Evolutionary conservation across 1,140 invertebrate species (phyloP).

Genomic region (Trigoniulus corallinus): DNA sequence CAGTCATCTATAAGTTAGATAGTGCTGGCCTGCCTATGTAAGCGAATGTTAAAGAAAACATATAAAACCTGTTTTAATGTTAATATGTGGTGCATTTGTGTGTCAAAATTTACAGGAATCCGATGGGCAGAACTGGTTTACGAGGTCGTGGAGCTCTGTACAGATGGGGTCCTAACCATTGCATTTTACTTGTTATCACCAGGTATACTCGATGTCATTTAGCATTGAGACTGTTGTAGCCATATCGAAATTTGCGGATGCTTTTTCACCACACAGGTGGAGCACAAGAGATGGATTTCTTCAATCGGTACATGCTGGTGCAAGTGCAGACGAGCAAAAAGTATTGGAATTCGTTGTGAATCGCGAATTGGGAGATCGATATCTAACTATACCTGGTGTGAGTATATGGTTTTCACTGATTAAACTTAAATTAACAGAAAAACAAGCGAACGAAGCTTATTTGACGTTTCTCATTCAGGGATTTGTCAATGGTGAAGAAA

Average conservation of each 20-base stretch:
- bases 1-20: constrained; percentile 15
- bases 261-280: no score
- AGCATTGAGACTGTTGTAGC: no score
- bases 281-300: constrained; percentile 2
- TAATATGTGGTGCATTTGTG: background rate
- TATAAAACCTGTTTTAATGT: background rate
- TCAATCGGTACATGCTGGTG: constrained; percentile 4
- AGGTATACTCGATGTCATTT: constrained; percentile 19
- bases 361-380: constrained; percentile 8
- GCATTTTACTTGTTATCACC: constrained; percentile 26
- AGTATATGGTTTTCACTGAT: background rate
- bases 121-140: constrained; percentile 30
- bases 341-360: constrained; percentile 16
- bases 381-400: constrained; percentile 14
- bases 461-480: constrained; percentile 3
- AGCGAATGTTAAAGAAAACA: background rate
- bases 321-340: constrained; percentile 5
- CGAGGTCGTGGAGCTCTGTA: constrained; percentile 26
- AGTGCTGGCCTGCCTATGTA: constrained; percentile 16
- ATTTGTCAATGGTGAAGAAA: constrained; percentile 7
- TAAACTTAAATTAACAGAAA: constrained; percentile 6
- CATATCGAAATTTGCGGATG: no score
- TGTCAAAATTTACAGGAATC: constrained; percentile 19
- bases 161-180: constrained; percentile 33
- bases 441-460: constrained; percentile 5